Base-by-base conservation (phyloP, 2,888 invertebrate genomes). In the Chelonus formosanus region DNA sequence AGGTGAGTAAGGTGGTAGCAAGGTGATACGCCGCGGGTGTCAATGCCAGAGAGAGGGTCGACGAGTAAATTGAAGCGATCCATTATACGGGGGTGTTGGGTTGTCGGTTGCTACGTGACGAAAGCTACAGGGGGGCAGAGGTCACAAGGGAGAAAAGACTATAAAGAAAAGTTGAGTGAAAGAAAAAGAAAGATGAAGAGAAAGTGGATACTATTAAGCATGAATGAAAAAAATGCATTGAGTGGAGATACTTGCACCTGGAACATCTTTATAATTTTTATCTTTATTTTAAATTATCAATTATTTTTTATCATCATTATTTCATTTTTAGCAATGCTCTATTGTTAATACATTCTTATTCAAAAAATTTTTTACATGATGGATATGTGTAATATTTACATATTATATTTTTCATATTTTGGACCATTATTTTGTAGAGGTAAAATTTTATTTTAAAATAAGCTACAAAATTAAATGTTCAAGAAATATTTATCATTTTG, bases 11-110 rank as follows among this genome's bases (percentile, higher is more conserved):
- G 68, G 68, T 67, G 69, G 64, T 67, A 50, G 59, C 52, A 59
- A 61, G 66, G 69, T 55, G 56, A 62, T 59, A 67, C 71, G 69
- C 70, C 70, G 69, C 69, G 63, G 69, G 73, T 68, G 74, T 72
- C 71, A 73, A 69, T 68, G 63, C 67, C 62, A 65, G 67, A 63
- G 20, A 20, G 68, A 68, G 69, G 70, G 73, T 72, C 72, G 74
- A 71, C 75, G 76, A 75, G 78, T 78, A 78, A 78, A 78, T 78
- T 78, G 78, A 78, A 77, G 76, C 77, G 76, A 78, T 78, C 78
- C 76, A 77, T 78, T 78, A 78, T 78, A 78, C 71, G 72, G 70
- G 69, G 73, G 73, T 74, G 74, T 74, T 70, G 73, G 73, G 70
- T 73, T 73, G 71, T 70, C 68, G 67, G 67, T 64, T 70, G 65